These are phyloP conservation scores for Nannospalax galili DNA, from an alignment of 2,113 vertebrate genomes.

Conservation along the genomic window DNA sequence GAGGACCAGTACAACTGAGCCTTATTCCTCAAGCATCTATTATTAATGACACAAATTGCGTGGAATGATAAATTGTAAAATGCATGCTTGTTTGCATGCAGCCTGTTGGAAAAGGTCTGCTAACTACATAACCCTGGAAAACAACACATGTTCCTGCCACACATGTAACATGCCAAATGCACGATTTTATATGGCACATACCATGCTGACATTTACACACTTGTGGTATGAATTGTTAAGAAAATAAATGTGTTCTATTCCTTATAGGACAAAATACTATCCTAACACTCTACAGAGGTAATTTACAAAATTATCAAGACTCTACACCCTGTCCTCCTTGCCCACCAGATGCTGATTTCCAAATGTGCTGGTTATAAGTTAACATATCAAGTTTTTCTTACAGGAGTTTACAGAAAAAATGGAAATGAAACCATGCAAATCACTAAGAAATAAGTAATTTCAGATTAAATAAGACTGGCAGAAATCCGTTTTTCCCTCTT, in stretches of 20 bases:
- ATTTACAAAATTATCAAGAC: neutral
- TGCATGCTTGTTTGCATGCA: conserved; percentile 48
- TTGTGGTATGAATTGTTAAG: neutral
- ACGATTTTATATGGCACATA: neutral
- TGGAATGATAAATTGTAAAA: conserved; percentile 47
- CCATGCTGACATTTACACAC: neutral
- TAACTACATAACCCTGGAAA: conserved; percentile 28
- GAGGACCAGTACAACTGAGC: conserved; percentile 49
- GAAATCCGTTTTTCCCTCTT: conserved; percentile 2
- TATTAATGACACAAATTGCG: conserved; percentile 47
- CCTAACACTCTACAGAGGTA: neutral
- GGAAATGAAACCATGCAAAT: neutral
- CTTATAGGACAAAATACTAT: conserved; percentile 29
- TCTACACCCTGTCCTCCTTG: neutral
- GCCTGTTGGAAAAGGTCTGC: neutral
- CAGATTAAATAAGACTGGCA: neutral
- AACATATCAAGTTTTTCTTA: conserved; percentile 23
- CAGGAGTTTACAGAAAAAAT: conserved; percentile 25
- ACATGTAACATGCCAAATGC: neutral
- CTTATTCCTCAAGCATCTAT: conserved; percentile 62
- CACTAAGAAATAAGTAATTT: neutral
- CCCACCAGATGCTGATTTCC: neutral
- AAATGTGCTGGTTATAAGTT: neutral
- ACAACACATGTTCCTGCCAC: neutral
- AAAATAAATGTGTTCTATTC: conserved; percentile 31